A percentile compares a stretch with the other conserved stretches of the same genome.
These are phyloP conservation scores for Lynx canadensis DNA, from an alignment of 2,113 vertebrate species.

Conservation along the genomic window DNA sequence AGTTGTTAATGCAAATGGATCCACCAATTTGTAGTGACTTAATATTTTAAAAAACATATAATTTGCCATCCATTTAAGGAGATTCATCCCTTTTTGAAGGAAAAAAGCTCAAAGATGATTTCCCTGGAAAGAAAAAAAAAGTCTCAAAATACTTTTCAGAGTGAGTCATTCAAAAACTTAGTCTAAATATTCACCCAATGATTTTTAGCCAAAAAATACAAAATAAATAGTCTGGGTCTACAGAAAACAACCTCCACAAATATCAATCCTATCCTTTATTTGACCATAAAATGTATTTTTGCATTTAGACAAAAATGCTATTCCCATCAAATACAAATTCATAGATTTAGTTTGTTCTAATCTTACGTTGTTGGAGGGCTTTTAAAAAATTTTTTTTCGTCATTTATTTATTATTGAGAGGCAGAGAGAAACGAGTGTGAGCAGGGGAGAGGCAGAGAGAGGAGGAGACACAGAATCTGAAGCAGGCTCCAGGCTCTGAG, in stretches of 20 bases:
- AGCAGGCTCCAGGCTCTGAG: no score
- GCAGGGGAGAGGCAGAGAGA: no score
- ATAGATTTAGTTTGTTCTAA: neutral
- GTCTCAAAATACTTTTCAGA: constrained; percentile 18
- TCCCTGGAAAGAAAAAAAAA: neutral
- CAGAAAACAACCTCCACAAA: neutral
- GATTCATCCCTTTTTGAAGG: constrained; percentile 32
- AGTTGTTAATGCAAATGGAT: neutral
- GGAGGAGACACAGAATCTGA: no score
- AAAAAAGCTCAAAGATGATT: constrained; percentile 26
- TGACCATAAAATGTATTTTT: constrained; percentile 20
- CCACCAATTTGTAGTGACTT: neutral
- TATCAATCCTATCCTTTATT: constrained; percentile 40
- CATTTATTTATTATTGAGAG: no score
- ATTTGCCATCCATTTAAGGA: constrained; percentile 22
- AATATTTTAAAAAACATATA: neutral
- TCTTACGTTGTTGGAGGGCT: neutral
- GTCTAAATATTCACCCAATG: neutral
- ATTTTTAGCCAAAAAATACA: neutral
- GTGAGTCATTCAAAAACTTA: constrained; percentile 42
- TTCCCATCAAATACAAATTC: constrained; percentile 15
- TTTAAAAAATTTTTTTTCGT: neutral
- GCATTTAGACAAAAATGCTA: constrained; percentile 52
- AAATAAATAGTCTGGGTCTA: neutral
- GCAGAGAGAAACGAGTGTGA: no score